phyloP scores from a whole-genome alignment of 2,113 vertebrate genomes.

The Ageneiosus marmoratus region DNA sequence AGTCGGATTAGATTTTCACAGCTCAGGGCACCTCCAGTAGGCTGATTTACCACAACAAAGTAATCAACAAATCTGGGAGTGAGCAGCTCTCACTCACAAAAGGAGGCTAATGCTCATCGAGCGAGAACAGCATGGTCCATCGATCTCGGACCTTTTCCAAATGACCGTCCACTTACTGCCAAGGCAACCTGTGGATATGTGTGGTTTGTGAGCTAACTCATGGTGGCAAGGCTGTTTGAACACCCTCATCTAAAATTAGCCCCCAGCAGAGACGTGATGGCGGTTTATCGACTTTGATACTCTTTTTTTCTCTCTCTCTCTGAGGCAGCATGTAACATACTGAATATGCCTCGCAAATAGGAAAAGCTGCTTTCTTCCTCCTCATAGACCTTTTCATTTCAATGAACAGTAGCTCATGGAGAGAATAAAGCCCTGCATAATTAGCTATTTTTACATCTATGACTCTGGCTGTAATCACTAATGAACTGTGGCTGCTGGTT shows the following conservation, averaged over 20 bases:
- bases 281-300: conserved; percentile 15
- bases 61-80: conserved; percentile 31
- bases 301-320: conserved; percentile 1
- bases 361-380: not conserved
- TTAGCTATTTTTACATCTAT: not conserved
- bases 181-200: conserved; percentile 27
- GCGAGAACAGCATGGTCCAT: conserved; percentile 39
- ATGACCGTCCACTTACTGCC: conserved; percentile 31
- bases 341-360: not conserved
- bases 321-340: conserved; percentile 2
- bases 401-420: not conserved
- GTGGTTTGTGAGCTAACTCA: conserved; percentile 16
- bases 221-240: conserved; percentile 10
- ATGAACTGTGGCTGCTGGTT: conserved; percentile 13
- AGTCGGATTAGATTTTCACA: conserved; percentile 21
- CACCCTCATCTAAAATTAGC: conserved; percentile 17
- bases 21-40: not conserved
- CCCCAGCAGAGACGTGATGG: not conserved
- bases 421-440: not conserved
- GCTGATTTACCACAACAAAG: conserved; percentile 34
- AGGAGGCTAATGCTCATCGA: conserved; percentile 48
- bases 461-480: conserved; percentile 9
- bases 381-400: conserved; percentile 1
- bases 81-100: conserved; percentile 37
- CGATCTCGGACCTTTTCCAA: conserved; percentile 46